Conservation (phyloP, 2,888 invertebrate species). For the Sipunculus nudus region DNA sequence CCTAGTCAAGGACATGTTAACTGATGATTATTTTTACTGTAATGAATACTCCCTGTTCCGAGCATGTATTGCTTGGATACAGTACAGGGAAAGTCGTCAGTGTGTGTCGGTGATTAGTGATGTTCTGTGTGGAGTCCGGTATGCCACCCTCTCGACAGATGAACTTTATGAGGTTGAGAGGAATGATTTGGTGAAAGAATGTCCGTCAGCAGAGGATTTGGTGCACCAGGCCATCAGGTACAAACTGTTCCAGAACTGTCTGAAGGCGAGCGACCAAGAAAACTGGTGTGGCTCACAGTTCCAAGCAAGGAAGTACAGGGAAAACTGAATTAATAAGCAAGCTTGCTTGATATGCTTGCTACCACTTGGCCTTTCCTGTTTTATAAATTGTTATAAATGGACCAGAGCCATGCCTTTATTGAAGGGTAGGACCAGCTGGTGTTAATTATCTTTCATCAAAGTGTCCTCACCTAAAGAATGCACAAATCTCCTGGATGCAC, state of each 20-base stretch:
- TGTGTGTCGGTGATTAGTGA: neutral
- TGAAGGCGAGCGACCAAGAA: conserved; percentile 9
- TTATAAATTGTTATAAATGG: too few relatives aligned
- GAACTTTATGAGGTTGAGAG: conserved; percentile 33
- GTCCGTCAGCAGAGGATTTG: conserved; percentile 2
- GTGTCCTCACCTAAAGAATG: too few relatives aligned
- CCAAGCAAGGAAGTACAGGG: conserved; percentile 15
- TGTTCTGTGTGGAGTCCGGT: conserved; percentile 28
- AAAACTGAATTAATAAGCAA: neutral
- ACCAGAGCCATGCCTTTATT: too few relatives aligned
- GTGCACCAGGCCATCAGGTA: conserved; percentile 31
- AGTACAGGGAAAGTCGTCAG: neutral
- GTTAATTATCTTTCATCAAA: too few relatives aligned
- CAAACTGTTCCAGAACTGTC: conserved; percentile 26
- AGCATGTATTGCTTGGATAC: conserved; percentile 31
- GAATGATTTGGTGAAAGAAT: conserved; percentile 15
- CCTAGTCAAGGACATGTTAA: conserved; percentile 26
- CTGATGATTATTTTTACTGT: conserved; percentile 30
- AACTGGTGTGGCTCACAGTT: conserved; percentile 29
- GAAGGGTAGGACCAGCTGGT: too few relatives aligned
- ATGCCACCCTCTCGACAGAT: conserved; percentile 21
- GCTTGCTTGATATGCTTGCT: too few relatives aligned
- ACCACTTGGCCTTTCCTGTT: too few relatives aligned
- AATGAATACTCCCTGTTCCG: conserved; percentile 31
- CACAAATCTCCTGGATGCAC: too few relatives aligned